Base-by-base conservation (phyloP, 2,888 invertebrate genomes). In the Bibio marci region DNA sequence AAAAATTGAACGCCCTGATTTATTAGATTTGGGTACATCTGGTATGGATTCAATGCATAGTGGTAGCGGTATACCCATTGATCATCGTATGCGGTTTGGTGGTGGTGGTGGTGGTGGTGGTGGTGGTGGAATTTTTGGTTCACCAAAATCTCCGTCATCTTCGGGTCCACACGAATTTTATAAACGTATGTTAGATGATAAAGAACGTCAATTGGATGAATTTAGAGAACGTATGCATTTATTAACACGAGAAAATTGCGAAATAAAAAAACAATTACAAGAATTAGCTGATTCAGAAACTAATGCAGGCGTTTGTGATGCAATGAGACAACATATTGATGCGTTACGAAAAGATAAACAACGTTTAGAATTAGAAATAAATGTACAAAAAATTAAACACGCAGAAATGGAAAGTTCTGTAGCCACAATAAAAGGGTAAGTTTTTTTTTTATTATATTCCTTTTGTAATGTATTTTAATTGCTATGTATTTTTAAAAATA, bases 191-290 rank as follows among this genome's bases (percentile, higher is more conserved):
- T 59, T 75, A 6, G 69, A 71, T 4, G 82, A 81, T 47, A 83
- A 80, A 56, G 81, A 83, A 47, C 65, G 70, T 11, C 72, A 78
- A 51, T 59, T 83, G 45, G 77, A 79, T 39, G 56, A 69, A 44
- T 53, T 79, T 42, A 65, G 72, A n/a, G 70, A 73, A 42, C 65
- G 75, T 35, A 77, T 77, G 50, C 58, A 62, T 17, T 57, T 67
- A 17, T 55, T 81, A 3, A 57, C 64, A 11, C 67, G 75, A 37
- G 78, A 83, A 51, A 73, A 74, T 48, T 64, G 64, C 44, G 73
- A 73, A 53, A 71, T 80, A 48, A 73, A 76, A 47, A 71, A 71
- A 39, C 76, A 74, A 1, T 72, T 82, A 43, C 71, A 75, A 46
- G 71, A 74, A 48, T 62, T 81, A 30, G 71, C 73, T 1, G 76